Evolutionary conservation across 1,140 invertebrate genomes (phyloP).

Genomic region (Brachionus calyciflorus): DNA sequence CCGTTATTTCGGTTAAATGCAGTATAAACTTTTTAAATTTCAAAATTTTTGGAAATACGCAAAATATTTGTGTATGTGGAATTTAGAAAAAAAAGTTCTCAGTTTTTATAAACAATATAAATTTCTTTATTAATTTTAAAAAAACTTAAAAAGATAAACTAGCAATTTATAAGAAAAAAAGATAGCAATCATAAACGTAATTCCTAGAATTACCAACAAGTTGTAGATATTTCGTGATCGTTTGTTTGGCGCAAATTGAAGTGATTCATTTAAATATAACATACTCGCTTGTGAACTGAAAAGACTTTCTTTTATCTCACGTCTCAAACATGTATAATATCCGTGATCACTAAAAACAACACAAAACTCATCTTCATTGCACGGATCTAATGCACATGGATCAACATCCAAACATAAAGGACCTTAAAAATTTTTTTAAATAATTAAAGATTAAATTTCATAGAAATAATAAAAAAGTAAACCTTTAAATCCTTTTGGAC

Average conservation of each 20-base stretch:
- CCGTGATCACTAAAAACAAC: neutral
- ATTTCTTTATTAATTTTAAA: no score
- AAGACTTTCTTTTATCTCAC: neutral
- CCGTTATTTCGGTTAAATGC: no score
- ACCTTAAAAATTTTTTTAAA: neutral
- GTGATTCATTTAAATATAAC: neutral
- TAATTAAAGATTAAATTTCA: neutral
- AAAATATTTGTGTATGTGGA: no score
- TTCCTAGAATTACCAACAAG: no score
- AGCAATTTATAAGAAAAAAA: no score
- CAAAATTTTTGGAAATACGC: no score
- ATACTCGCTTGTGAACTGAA: neutral
- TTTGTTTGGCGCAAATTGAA: neutral
- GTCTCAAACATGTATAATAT: neutral
- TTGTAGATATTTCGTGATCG: no score
- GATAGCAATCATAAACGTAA: no score
- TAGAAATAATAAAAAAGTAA: neutral
- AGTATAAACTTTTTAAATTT: no score
- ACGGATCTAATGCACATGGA: neutral
- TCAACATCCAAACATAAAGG: neutral
- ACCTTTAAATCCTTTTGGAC: constrained; percentile 12
- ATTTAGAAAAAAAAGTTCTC: no score
- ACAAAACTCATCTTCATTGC: constrained; percentile 1
- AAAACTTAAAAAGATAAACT: no score
- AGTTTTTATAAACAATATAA: no score